phyloP scores from a whole-genome alignment of 1,140 invertebrate genomes.

The Manduca sexta region DNA sequence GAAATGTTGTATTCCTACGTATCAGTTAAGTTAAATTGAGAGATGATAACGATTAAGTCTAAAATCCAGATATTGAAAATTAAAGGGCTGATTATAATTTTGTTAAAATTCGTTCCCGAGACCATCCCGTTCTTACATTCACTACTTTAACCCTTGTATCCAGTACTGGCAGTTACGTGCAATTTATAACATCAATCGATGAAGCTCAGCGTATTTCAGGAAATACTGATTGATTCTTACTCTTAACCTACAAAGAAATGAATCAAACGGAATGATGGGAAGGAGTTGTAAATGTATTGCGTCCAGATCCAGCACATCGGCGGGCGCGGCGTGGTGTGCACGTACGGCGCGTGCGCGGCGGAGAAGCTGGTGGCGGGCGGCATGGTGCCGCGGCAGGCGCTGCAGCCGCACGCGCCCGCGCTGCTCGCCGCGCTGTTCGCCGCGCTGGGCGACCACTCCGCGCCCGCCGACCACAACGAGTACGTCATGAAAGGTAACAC shows the following conservation, averaged over 20 bases:
- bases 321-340: conserved; percentile 91
- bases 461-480: conserved; percentile 93
- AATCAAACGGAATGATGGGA: no score
- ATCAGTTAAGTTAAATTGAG: no score
- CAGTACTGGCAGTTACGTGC: no score
- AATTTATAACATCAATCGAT: no score
- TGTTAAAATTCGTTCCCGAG: background rate
- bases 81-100: no score
- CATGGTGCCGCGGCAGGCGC: conserved; percentile 75
- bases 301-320: conserved; percentile 78
- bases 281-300: no score
- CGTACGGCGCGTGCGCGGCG: conserved; percentile 93
- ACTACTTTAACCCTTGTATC: background rate
- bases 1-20: no score
- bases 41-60: no score
- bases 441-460: conserved; percentile 80
- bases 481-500: conserved; percentile 96
- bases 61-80: no score
- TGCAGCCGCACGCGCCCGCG: conserved; percentile 77
- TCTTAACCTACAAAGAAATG: no score
- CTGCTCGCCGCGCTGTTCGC: conserved; percentile 85
- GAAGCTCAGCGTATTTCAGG: no score
- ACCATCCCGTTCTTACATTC: background rate
- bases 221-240: no score
- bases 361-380: conserved; percentile 87